Evolutionary conservation across 2,888 invertebrate genomes (phyloP), one percentile per base, ranked within the genome.

Genomic region (Patella caerulea): DNA sequence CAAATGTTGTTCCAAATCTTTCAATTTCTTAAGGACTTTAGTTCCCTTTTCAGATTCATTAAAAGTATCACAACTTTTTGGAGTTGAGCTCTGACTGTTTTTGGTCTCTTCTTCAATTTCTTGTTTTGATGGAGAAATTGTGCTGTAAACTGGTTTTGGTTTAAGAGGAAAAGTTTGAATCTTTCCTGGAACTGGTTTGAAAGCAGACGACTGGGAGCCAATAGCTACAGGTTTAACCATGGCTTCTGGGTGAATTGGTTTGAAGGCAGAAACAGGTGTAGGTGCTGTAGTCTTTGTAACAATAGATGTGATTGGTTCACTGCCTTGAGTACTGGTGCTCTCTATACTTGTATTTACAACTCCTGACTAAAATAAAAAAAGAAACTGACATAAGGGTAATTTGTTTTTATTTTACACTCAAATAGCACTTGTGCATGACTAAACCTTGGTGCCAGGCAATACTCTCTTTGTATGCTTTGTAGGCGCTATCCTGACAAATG

Each of bases 1-100:
- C 71, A 90, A 78, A 78, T 88, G 88, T 78, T 88, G 85, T 79
- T 90, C 90, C 74, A 90, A 77, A 75, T 90, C 88, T 77, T 88
- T 87, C 56, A 90, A 78, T 76, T 88, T 90, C 79, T 85, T 84
- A 45, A 88, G 86, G 17, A 88, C 87, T 71, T 87, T 84, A 72
- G 54, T 74, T 71, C 75, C 78, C 29, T 82, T 79, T 71, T 82
- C 79, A 52, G 72, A 79, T 15, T 81, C 78, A 55, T 78, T 78
- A 14, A 53, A 53, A 71, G 77, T 73, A 52, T 29, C 77, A 24
- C 79, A 79, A 15, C 17, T 52, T 70, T 80, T 78, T 65, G 76
- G 77, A 69, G 81, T 65, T 45, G 70, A 24, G 17, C 72, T 72
- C 69, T 82, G 81, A 53, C 82, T 82, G 72, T 80, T 81, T 81